Evolutionary conservation across 2,113 vertebrate species (phyloP).

Genomic region (Castor canadensis): DNA sequence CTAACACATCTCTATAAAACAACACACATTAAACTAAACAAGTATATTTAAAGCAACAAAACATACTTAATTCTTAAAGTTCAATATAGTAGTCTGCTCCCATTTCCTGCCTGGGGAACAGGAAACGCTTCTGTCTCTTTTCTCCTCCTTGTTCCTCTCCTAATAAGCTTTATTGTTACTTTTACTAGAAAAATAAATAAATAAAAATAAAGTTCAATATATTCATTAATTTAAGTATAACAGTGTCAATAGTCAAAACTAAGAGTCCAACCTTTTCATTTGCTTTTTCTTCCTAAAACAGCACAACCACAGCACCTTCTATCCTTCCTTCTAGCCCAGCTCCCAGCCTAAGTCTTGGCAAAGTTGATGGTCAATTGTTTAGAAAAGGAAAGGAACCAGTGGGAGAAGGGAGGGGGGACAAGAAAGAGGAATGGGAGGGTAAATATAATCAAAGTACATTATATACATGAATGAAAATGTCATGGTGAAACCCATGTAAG

Average conservation of each 20-base stretch:
- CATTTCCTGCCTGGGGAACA: too few species aligned
- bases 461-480: too few species aligned
- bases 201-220: background rate
- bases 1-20: slow-evolving; percentile 13
- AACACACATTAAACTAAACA: slow-evolving; percentile 10
- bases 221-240: background rate
- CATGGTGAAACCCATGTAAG: too few species aligned
- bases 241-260: background rate
- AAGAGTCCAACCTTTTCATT: slow-evolving; percentile 10
- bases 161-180: too few species aligned
- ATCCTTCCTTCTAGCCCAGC: background rate
- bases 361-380: background rate
- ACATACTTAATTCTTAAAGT: background rate
- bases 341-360: background rate
- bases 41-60: background rate
- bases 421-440: too few species aligned
- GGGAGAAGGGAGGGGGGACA: too few species aligned
- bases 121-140: too few species aligned
- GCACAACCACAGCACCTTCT: background rate
- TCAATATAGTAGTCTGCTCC: too few species aligned
- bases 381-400: too few species aligned
- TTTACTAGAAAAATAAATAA: too few species aligned
- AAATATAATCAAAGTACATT: too few species aligned
- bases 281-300: background rate
- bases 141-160: too few species aligned